Conservation (phyloP, 2,113 vertebrate species). For the Cinclus cinclus region DNA sequence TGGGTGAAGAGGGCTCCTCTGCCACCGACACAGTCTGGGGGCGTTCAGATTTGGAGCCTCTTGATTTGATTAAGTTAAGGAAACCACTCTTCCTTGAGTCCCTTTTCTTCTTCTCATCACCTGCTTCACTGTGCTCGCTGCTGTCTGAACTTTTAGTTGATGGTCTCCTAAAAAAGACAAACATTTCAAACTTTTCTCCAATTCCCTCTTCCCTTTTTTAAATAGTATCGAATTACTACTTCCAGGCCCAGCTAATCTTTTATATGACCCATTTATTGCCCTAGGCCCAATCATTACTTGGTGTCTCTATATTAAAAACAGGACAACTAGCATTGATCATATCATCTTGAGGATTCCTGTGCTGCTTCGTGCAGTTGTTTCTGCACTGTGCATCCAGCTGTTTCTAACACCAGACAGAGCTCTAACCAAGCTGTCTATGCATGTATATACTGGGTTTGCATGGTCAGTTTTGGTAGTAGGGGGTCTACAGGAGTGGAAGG, state of each 20-base stretch:
- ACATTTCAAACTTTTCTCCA: neutral
- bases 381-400: neutral
- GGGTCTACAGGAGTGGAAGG: neutral
- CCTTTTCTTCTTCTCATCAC: constrained; percentile 89
- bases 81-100: constrained; percentile 93
- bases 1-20: constrained; percentile 87
- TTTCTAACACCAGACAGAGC: neutral
- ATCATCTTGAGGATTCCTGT: neutral
- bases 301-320: neutral
- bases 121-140: constrained; percentile 78
- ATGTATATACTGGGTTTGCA: neutral
- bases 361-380: neutral
- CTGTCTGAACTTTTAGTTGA: constrained; percentile 81
- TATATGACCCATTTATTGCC: neutral
- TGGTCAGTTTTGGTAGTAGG: neutral
- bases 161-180: constrained; percentile 70
- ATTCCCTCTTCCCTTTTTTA: neutral
- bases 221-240: neutral
- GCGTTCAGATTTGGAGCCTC: constrained; percentile 84
- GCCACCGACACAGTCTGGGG: constrained; percentile 67
- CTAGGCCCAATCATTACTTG: neutral
- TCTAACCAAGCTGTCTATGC: neutral
- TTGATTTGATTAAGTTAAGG: constrained; percentile 92
- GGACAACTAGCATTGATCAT: neutral
- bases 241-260: neutral